Conservation (phyloP, 1,140 invertebrate genomes). For the Drosophila baimaii region DNA sequence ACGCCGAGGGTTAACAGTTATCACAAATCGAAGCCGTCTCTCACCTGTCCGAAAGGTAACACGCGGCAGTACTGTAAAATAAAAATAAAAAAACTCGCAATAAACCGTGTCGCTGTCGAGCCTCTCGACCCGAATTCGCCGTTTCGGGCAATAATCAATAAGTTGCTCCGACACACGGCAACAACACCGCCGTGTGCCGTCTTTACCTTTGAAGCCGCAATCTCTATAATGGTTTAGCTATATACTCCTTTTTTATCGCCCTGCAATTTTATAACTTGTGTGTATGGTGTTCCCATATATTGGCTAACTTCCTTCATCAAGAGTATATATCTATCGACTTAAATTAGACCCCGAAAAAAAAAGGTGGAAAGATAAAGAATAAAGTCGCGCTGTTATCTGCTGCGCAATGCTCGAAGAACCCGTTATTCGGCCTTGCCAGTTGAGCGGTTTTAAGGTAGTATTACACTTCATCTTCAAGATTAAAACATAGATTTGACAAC, state of each 20-base stretch:
- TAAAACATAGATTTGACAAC: background rate
- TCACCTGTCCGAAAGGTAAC: conserved; percentile 34
- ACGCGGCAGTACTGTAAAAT: conserved; percentile 18
- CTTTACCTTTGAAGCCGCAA: conserved; percentile 23
- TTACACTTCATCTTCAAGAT: background rate
- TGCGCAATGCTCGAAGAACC: conserved; percentile 20
- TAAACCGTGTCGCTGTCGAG: conserved; percentile 17
- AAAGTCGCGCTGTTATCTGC: conserved; percentile 33
- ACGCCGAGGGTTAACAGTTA: conserved; percentile 23
- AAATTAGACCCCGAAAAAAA: conserved; percentile 13
- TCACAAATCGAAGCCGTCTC: conserved; percentile 9
- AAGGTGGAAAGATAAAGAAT: conserved; percentile 23
- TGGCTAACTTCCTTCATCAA: conserved; percentile 9
- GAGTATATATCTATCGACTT: conserved; percentile 37
- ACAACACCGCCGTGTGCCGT: conserved; percentile 24
- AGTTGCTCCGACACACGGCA: conserved; percentile 44
- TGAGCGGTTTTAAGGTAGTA: conserved; percentile 4
- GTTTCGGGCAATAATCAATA: conserved; percentile 70
- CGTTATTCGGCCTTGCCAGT: conserved; percentile 30
- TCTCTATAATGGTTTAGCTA: conserved; percentile 30
- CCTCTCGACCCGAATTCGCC: conserved; percentile 18
- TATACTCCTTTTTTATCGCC: conserved; percentile 38
- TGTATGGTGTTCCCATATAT: conserved; percentile 5
- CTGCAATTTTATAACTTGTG: conserved; percentile 24
- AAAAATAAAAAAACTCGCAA: conserved; percentile 26